These are phyloP conservation scores for Drosophila aldrichi DNA, from an alignment of 2,888 invertebrate species.

Conservation along the genomic window DNA sequence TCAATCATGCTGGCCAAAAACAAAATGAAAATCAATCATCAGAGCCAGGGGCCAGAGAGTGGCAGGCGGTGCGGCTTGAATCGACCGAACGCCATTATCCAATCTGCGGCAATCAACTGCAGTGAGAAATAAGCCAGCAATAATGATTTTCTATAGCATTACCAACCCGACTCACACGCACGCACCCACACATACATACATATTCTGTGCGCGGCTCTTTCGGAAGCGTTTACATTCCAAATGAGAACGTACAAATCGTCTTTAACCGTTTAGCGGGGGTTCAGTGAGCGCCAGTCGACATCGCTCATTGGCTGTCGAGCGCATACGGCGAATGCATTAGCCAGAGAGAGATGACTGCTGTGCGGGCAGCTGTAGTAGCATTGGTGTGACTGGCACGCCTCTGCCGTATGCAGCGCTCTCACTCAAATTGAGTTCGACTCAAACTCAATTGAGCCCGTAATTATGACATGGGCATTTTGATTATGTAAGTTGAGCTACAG, in stretches of 20 bases:
- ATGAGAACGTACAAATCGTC: constrained; percentile 34
- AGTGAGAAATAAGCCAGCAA: constrained; percentile 31
- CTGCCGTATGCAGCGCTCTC: constrained; percentile 28
- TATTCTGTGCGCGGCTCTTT: constrained; percentile 7
- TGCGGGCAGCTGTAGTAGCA: constrained; percentile 16
- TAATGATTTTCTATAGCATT: constrained; percentile 31
- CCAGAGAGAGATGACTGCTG: constrained; percentile 44
- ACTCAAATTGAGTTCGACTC: constrained; percentile 63
- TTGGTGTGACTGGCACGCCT: constrained; percentile 60
- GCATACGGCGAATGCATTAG: not conserved
- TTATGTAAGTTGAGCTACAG: constrained; percentile 65
- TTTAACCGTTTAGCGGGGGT: constrained; percentile 22
- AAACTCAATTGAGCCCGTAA: constrained; percentile 33
- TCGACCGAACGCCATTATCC: constrained; percentile 50
- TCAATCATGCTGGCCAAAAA: constrained; percentile 73
- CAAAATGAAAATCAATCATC: constrained; percentile 56
- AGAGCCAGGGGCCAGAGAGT: not conserved
- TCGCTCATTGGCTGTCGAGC: constrained; percentile 40
- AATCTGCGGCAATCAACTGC: constrained; percentile 49
- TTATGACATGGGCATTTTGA: constrained; percentile 51
- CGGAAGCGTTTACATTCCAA: constrained; percentile 38
- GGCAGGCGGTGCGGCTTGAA: not conserved
- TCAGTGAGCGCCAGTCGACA: constrained; percentile 35
- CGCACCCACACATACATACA: not conserved
- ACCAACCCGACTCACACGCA: constrained; percentile 1